Base-by-base conservation (phyloP, 2,797 vertebrate species). In the Tolypeutes matacus region DNA sequence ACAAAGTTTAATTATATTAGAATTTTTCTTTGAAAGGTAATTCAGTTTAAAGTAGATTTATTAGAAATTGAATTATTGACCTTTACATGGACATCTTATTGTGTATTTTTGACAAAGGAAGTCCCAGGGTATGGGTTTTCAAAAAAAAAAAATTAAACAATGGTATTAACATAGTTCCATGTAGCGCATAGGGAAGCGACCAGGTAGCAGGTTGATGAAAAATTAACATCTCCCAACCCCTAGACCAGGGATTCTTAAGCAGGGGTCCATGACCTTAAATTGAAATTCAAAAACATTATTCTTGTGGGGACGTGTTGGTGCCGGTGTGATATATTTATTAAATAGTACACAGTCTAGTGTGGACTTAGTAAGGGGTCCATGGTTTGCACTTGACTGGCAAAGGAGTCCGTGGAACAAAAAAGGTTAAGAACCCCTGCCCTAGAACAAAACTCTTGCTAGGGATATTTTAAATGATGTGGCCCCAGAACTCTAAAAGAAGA, bases 21-120 rank as follows among this genome's bases (percentile, higher is more conserved):
- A 73, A 62, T 49, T 96, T 86, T 80, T 27, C 34, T 87, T 49
- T 34, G 51, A 85, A 65, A 58, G 78, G 23, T 18, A 86, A 89
- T 82, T 90, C 15, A 78, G 18, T 78, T 13, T 46, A 27, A 60
- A 83, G 34, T 21, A 4, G 42, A 39, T 53, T 94, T 86, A 65
- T 2, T 46, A 17, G 62, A 86, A 86, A 78, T 29, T 3, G 70
- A 83, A 73, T 76, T 62, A 34, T 7, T 65, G 42, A 53, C 84
- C 89, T 34, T 21, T 15, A 46, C 27, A 4, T 36, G 51, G 23
- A 80, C 31, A 49, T 56, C 83, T 75, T 46, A 72, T 27, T 29
- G 62, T 3, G 1, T 67, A 39, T 25, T 91, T 84, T 95, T 62
- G 18, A 78, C 58, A 93, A 93, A 93, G 51, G 36, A 29, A 62